Percentiles rank a stretch among this genome's conserved stretches.
These are phyloP conservation scores for Ptilorrhoa leucosticta DNA, from an alignment of 2,113 vertebrate genomes.

Conservation along the genomic window DNA sequence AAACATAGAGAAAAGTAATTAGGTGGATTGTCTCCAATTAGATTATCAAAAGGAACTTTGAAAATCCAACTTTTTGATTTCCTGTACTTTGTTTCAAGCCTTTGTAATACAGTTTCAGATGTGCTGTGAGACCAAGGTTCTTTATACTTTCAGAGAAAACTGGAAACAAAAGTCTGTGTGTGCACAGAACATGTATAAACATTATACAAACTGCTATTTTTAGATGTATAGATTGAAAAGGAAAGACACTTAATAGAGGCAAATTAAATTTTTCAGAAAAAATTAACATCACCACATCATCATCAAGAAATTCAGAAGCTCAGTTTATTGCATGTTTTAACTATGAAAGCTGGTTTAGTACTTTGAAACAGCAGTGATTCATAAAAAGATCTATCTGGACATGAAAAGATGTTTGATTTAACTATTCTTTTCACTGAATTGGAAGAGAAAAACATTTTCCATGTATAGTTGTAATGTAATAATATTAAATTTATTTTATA, in stretches of 20 bases:
- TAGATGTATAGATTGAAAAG: background rate
- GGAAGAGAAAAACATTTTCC: background rate
- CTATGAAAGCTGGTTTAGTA: background rate
- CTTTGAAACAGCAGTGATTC: background rate
- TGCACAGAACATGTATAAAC: background rate
- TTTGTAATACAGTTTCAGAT: background rate
- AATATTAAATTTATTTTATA: background rate
- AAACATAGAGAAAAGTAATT: background rate
- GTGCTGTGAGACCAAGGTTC: background rate
- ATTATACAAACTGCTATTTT: background rate
- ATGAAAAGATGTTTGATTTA: background rate
- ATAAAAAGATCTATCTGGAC: background rate
- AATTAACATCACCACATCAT: background rate
- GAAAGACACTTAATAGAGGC: background rate
- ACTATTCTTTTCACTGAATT: background rate
- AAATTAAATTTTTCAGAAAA: background rate
- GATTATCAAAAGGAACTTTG: background rate
- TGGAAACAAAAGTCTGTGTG: background rate
- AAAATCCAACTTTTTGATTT: background rate
- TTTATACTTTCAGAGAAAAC: background rate
- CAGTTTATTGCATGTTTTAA: background rate
- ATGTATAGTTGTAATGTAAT: background rate
- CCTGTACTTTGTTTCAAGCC: background rate
- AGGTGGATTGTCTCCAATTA: background rate
- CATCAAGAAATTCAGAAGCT: background rate